phyloP scores from a whole-genome alignment of 2,888 invertebrate species.

The Ophion ellenae region DNA sequence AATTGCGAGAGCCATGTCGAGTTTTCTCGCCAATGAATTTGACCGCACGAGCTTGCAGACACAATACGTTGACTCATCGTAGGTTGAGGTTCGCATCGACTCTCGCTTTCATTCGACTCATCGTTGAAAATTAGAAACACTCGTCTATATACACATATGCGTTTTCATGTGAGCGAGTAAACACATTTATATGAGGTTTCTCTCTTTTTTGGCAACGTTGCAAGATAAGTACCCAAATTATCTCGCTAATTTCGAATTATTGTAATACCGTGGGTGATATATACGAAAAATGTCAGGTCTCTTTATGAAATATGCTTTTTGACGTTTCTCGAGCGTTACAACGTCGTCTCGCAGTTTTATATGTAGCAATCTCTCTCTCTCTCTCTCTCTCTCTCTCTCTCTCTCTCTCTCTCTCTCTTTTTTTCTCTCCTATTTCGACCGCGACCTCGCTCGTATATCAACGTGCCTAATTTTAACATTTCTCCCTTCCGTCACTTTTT shows the following conservation, averaged over 20 bases:
- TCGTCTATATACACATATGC: neutral
- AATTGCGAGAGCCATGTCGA: constrained; percentile 4
- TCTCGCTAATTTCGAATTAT: constrained; percentile 57
- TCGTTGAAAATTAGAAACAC: constrained; percentile 29
- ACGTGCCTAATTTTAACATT: constrained; percentile 61
- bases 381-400: constrained; percentile 6
- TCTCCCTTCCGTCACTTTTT: constrained; percentile 37
- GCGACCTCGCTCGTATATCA: constrained; percentile 61
- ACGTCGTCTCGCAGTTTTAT: constrained; percentile 48
- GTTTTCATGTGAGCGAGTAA: neutral
- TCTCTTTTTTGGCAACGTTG: constrained; percentile 45
- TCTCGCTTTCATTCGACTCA: constrained; percentile 37
- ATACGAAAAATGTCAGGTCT: constrained; percentile 22
- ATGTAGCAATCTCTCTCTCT: constrained; percentile 1
- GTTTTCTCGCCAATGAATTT: constrained; percentile 39
- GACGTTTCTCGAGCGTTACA: constrained; percentile 22
- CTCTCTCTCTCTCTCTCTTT: constrained; percentile 6
- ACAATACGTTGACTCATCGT: constrained; percentile 57
- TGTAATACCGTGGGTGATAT: constrained; percentile 18
- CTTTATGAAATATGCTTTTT: constrained; percentile 58
- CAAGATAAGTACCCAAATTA: constrained; percentile 25
- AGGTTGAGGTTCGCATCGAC: neutral
- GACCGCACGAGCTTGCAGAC: constrained; percentile 38
- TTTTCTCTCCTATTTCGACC: constrained; percentile 16
- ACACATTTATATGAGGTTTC: neutral